These are phyloP conservation scores for Cercocebus atys DNA, from an alignment of 2,113 vertebrate genomes.

Conservation along the genomic window DNA sequence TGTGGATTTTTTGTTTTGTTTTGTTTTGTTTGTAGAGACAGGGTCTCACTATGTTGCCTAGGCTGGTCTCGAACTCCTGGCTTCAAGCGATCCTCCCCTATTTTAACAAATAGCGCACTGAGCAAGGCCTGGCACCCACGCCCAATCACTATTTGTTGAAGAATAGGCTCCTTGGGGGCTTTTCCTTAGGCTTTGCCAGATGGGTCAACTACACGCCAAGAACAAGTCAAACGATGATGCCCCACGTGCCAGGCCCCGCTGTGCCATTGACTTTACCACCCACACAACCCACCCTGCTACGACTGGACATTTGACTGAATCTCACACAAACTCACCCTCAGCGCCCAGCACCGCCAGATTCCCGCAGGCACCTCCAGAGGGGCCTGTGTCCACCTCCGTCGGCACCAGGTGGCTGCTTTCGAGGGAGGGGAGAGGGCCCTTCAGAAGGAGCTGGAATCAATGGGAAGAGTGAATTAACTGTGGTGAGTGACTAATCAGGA, in stretches of 20 bases:
- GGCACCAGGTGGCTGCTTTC: background rate
- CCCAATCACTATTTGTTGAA: background rate
- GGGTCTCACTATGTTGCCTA: too few species aligned
- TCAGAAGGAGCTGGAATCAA: background rate
- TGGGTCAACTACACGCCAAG: background rate
- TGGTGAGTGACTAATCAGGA: slow-evolving; percentile 47
- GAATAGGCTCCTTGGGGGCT: background rate
- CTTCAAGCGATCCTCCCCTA: too few species aligned
- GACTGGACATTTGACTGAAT: background rate
- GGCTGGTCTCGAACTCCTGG: too few species aligned
- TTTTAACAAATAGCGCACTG: rapidly evolving
- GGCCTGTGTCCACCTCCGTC: background rate
- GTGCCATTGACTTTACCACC: background rate
- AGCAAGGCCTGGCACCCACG: too few species aligned
- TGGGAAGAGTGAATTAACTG: background rate
- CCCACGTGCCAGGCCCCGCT: background rate
- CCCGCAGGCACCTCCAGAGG: background rate
- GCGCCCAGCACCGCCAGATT: background rate
- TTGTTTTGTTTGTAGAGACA: too few species aligned
- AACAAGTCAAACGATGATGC: background rate
- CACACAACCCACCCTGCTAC: background rate
- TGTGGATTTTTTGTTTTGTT: too few species aligned
- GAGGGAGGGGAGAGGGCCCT: background rate
- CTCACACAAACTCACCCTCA: background rate
- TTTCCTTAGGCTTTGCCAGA: background rate